Conservation (phyloP, 2,888 invertebrate species). For the Agrypnus murinus region DNA sequence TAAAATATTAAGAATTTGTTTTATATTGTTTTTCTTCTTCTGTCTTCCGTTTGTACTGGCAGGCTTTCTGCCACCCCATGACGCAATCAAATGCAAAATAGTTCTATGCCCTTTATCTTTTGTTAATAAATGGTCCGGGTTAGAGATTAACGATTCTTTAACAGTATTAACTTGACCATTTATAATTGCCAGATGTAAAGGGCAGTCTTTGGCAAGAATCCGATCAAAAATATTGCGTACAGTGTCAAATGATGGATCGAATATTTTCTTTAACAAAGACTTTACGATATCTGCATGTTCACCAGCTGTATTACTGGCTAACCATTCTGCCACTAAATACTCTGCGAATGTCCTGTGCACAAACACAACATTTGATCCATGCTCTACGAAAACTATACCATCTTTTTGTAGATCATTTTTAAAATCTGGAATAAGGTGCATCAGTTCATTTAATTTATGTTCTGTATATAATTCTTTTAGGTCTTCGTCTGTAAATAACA, state of each 20-base stretch:
- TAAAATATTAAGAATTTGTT: background rate
- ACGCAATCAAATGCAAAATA: conserved; percentile 12
- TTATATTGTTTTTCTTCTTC: background rate
- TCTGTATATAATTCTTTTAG: conserved; percentile 8
- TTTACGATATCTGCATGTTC: background rate
- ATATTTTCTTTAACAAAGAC: conserved; percentile 20
- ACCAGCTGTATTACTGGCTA: conserved; percentile 4
- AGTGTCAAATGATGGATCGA: conserved; percentile 23
- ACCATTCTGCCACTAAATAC: conserved; percentile 31
- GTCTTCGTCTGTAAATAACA: conserved; percentile 10
- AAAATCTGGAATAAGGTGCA: conserved; percentile 14
- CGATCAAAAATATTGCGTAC: conserved; percentile 38
- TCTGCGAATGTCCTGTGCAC: conserved; percentile 35
- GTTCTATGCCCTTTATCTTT: conserved; percentile 18
- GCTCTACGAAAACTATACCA: conserved; percentile 29
- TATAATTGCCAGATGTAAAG: conserved; percentile 38
- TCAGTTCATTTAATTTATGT: conserved; percentile 1
- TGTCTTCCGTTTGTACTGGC: background rate
- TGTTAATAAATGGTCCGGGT: background rate
- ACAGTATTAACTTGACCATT: conserved; percentile 17
- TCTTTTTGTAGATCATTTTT: conserved; percentile 18
- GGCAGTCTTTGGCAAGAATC: conserved; percentile 28
- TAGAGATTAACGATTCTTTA: background rate
- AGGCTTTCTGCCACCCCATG: conserved; percentile 21
- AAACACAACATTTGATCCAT: conserved; percentile 13